Conservation (phyloP, 2,113 vertebrate genomes). For the Poecilia latipinna region DNA sequence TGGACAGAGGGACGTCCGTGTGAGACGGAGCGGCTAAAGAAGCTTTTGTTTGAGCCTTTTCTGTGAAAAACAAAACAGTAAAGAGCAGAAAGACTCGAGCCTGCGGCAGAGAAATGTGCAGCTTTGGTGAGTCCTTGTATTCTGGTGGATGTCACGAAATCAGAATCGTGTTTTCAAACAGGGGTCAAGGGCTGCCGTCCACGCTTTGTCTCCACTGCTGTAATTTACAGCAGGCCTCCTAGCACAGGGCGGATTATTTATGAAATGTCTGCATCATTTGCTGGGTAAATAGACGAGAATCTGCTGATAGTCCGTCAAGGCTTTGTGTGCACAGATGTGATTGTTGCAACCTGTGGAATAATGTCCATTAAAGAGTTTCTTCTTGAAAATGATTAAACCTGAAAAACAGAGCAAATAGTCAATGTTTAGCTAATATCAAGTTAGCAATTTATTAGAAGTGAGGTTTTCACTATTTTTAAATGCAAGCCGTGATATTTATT, state of each 20-base stretch:
- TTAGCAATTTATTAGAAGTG: too few species aligned
- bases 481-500: too few species aligned
- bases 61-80: background rate
- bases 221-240: conserved; percentile 21
- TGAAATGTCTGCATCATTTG: background rate
- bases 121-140: conserved; percentile 61
- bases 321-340: too few species aligned
- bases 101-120: conserved; percentile 52
- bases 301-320: too few species aligned
- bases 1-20: conserved; percentile 9
- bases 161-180: background rate
- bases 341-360: too few species aligned
- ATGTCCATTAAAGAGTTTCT: too few species aligned
- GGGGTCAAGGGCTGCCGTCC: background rate
- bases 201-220: background rate
- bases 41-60: background rate
- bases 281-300: background rate
- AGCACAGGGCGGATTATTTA: background rate
- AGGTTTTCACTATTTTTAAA: too few species aligned
- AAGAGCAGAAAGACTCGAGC: background rate
- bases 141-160: background rate
- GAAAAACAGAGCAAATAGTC: too few species aligned
- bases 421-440: too few species aligned
- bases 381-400: too few species aligned
- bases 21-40: background rate